Base-by-base conservation (phyloP, 2,888 invertebrate species). In the Caprella mutica region DNA sequence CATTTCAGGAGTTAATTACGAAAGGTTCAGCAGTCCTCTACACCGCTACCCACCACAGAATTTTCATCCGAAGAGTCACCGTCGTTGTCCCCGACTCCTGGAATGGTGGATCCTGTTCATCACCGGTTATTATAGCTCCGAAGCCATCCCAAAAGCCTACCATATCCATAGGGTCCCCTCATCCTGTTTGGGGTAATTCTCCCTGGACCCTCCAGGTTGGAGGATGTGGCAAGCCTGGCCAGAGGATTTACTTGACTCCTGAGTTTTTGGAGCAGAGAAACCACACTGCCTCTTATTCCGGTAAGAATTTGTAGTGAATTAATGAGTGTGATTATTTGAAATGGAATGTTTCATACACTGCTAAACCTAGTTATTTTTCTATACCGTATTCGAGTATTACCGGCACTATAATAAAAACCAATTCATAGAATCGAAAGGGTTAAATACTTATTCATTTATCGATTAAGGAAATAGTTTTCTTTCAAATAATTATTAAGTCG, bases 151-250 rank as follows among this genome's bases (percentile, higher is more conserved):
- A 26, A 14, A 27, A 39, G 23, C 54, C 61, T 3, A 51, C 61
- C 40, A 35, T 61, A 44, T 46, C 52, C 35, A 43, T 61, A 24
- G 39, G 53, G 6, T 29, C 42, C 21, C 61, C 61, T 6, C 61
- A 61, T 29, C 61, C 61, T 8, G 61, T 61, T 19, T 61, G 55
- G 35, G 57, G 27, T 30, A 57, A 61, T 52, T 30, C 55, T 8
- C 61, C 61, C n/a, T 61, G 61, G 61, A 61, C 61, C 2, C 52
- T 61, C 17, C 61, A 61, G 39, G 61, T 57, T 8, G 68, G 67
- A n/a, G 68, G 68, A n/a, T 70, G 70, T 46, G 69, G 69, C 5
- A 65, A 67, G 40, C 66, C 66, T 3, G 70, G 70, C 29, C 56
- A 64, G 38, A 68, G 67, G 33, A 68, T 70, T 46, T 67, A 68